A percentile compares a stretch with the other conserved stretches of the same genome.
Evolutionary conservation across 2,888 invertebrate genomes (phyloP).

Genomic region (Agonopterix heracliana): DNA sequence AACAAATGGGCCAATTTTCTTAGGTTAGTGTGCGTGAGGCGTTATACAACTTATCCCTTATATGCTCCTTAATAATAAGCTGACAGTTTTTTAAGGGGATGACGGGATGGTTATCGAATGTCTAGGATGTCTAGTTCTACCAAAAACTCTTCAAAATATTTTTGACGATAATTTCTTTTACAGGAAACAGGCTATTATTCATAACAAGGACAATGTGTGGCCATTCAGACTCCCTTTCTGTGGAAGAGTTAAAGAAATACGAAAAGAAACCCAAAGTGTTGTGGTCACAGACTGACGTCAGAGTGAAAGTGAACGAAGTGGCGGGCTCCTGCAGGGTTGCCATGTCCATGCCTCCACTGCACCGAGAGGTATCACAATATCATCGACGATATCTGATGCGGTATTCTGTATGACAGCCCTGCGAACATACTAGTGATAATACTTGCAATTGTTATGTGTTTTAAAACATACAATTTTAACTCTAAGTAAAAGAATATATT

Average conservation of each 20-base stretch:
- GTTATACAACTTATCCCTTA: no score
- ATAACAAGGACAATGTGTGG: slow-evolving; percentile 42
- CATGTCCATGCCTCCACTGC: slow-evolving; percentile 32
- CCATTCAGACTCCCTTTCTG: slow-evolving; percentile 27
- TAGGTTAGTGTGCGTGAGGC: no score
- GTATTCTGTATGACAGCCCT: slow-evolving; percentile 18
- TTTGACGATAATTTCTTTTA: slow-evolving; percentile 16
- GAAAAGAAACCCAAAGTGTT: slow-evolving; percentile 27
- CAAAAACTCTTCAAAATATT: no score
- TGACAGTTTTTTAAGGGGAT: no score
- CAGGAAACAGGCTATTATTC: slow-evolving; percentile 42
- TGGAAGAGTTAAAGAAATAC: slow-evolving; percentile 35
- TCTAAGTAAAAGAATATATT: no score
- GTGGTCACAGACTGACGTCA: slow-evolving; percentile 25
- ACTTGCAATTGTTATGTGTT: no score
- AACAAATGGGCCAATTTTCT: no score
- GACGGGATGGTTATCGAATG: no score
- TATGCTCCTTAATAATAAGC: no score
- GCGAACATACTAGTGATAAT: background rate
- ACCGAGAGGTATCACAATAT: slow-evolving; percentile 30
- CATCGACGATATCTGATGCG: slow-evolving; percentile 34
- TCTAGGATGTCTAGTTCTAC: no score
- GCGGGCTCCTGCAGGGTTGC: slow-evolving; percentile 45
- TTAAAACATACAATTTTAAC: no score
- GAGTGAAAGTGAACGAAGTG: slow-evolving; percentile 42